These are phyloP conservation scores for Ennomos erosarius DNA, from an alignment of 2,888 invertebrate species.

Conservation along the genomic window DNA sequence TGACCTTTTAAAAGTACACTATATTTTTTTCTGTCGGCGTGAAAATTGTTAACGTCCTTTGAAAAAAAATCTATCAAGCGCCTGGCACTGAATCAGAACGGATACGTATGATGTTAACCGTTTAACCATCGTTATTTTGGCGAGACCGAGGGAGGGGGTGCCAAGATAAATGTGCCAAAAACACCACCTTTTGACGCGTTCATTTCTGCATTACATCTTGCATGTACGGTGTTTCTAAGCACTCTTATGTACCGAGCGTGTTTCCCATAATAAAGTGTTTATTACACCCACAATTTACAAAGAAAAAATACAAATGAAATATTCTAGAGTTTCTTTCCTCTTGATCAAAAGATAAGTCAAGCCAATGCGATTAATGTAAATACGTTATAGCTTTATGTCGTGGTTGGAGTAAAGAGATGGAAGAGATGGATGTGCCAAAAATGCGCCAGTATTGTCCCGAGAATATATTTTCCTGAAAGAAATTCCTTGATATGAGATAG, in stretches of 20 bases:
- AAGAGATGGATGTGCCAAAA: conserved; percentile 34
- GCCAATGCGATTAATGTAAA: conserved; percentile 36
- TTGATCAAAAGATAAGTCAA: conserved; percentile 32
- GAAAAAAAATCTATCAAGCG: conserved; percentile 60
- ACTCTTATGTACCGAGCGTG: neutral
- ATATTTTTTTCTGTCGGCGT: conserved; percentile 40
- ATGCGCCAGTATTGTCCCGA: conserved; percentile 31
- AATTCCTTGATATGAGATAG: conserved; percentile 55
- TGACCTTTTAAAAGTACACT: too few species aligned
- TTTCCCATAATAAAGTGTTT: conserved; percentile 16
- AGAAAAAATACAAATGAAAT: conserved; percentile 15
- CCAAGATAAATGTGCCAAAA: conserved; percentile 64
- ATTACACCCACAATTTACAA: conserved; percentile 27
- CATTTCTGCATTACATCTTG: neutral
- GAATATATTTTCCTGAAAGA: conserved; percentile 48
- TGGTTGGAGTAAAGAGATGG: conserved; percentile 28
- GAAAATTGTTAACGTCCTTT: conserved; percentile 38
- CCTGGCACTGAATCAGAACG: conserved; percentile 60
- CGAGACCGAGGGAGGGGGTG: conserved; percentile 49
- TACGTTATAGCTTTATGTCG: conserved; percentile 25
- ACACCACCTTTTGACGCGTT: conserved; percentile 33
- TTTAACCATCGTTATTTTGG: conserved; percentile 65
- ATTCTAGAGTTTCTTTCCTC: conserved; percentile 24
- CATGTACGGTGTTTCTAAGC: neutral
- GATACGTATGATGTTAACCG: conserved; percentile 63